Base-by-base conservation (phyloP, 2,797 vertebrate genomes). In the Avahi laniger region DNA sequence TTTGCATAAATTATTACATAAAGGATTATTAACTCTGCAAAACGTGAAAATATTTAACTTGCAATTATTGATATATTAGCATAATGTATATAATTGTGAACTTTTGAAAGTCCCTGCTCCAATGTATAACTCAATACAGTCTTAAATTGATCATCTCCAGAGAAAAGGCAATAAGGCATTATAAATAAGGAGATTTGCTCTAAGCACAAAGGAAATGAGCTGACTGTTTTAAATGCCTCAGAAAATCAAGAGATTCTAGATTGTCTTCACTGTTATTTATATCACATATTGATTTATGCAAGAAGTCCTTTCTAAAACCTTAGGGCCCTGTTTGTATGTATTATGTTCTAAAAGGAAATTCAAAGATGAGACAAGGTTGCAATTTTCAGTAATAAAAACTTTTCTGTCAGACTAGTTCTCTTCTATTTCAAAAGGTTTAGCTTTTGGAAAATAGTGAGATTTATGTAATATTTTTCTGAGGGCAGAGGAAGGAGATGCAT, bases 181-280 rank as follows among this genome's bases (percentile, higher is more conserved):
- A 73, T 78, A 93, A 96, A 93, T 87, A 95, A 89, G 61, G 54
- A 93, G 67, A 91, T 93, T 94, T 96, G 11, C 93, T 94, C 80
- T 79, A 93, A 97, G 92, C 73, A 92, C 67, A 92, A 94, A 97
- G 79, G 93, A 95, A 97, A 93, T 93, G 78, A 96, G 67, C 28
- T 48, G 94, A 59, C 35, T 11, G 43, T 72, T 83, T 4, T 84
- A 95, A 94, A 63, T 83, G 67, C 41, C 63, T 95, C 76, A 93
- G 76, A 94, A 79, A 95, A 26, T 67, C 57, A 88, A 83, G 54
- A 91, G 84, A 95, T 83, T 89, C 63, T 88, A 90, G 24, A 73
- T 11, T 93, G n/a, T 79, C 67, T 90, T 82, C 95, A 72, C 20
- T 78, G 76, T 92, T 93, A 93, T 94, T 95, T 70, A 76, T 83